A percentile compares a stretch with the other conserved stretches of the same genome.
Conservation (phyloP, 1,140 invertebrate genomes). For the Archegozetes longisetosus region DNA sequence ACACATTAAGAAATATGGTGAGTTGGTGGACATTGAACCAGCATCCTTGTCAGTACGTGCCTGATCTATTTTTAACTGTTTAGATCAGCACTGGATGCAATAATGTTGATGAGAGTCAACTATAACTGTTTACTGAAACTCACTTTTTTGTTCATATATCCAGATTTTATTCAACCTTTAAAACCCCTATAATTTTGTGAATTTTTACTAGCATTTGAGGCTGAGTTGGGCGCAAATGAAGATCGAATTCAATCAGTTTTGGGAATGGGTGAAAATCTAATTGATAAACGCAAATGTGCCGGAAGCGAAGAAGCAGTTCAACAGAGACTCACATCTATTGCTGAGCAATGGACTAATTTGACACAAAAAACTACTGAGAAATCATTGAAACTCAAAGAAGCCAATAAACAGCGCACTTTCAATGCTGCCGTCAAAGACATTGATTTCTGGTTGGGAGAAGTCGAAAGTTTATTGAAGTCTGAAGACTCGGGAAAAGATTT, state of each 20-base stretch:
- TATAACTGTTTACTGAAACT: no score
- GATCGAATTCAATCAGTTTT: constrained; percentile 91
- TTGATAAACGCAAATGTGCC: constrained; percentile 79
- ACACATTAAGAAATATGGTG: no score
- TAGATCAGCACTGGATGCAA: no score
- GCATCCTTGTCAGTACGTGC: no score
- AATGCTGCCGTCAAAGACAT: constrained; percentile 99
- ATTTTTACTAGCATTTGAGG: constrained; percentile 99
- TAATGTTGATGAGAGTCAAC: no score
- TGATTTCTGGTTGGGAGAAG: constrained; percentile 98
- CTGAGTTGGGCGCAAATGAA: constrained; percentile 93
- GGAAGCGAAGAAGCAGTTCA: constrained; percentile 82
- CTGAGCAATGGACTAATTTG: constrained; percentile 95
- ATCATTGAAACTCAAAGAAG: constrained; percentile 88
- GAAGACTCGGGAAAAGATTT: constrained; percentile 97
- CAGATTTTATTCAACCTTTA: no score
- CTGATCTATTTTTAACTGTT: no score
- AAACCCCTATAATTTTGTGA: no score
- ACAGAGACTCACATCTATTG: constrained; percentile 75
- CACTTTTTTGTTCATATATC: no score
- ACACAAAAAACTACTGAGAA: constrained; percentile 97
- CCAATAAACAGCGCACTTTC: constrained; percentile 95
- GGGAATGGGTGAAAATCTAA: constrained; percentile 86
- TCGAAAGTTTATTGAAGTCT: constrained; percentile 80
- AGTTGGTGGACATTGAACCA: no score